phyloP scores from a whole-genome alignment of 1,140 invertebrate genomes.

The Phortica variegata region DNA sequence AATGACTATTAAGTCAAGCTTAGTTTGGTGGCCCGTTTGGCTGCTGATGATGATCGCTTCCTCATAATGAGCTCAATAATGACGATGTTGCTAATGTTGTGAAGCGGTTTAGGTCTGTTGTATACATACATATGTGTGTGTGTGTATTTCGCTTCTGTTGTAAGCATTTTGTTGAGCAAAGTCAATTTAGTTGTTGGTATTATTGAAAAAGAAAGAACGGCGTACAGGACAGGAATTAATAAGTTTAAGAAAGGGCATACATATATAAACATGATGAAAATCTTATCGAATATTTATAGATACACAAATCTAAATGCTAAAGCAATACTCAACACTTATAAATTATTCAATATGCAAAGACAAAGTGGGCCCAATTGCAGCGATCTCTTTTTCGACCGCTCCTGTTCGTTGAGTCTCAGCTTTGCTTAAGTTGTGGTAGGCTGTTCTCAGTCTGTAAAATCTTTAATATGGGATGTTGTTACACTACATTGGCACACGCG shows the following conservation, averaged over 20 bases:
- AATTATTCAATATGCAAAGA: too few species aligned
- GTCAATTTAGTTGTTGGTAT: constrained; percentile 44
- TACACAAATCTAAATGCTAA: too few species aligned
- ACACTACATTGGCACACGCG: constrained; percentile 56
- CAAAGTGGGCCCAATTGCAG: too few species aligned
- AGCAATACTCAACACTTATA: constrained; percentile 43
- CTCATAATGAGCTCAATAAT: not conserved
- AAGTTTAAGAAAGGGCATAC: too few species aligned
- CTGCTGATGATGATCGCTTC: too few species aligned
- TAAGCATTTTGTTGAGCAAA: constrained; percentile 47
- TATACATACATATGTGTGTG: too few species aligned
- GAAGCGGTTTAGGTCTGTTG: constrained; percentile 3
- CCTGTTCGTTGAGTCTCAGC: too few species aligned
- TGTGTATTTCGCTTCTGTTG: too few species aligned
- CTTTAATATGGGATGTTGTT: constrained; percentile 54
- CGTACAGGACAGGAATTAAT: not conserved
- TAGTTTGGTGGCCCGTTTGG: constrained; percentile 3
- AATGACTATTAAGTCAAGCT: constrained; percentile 47
- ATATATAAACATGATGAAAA: too few species aligned
- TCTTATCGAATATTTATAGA: constrained; percentile 14
- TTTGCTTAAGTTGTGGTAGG: constrained; percentile 41
- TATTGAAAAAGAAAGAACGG: constrained; percentile 7
- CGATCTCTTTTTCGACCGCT: too few species aligned
- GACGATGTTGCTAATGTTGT: constrained; percentile 27
- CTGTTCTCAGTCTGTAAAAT: constrained; percentile 53